Percentiles rank a stretch among this genome's conserved stretches.
phyloP scores from a whole-genome alignment of 2,113 vertebrate genomes.

The Taxidea taxus region DNA sequence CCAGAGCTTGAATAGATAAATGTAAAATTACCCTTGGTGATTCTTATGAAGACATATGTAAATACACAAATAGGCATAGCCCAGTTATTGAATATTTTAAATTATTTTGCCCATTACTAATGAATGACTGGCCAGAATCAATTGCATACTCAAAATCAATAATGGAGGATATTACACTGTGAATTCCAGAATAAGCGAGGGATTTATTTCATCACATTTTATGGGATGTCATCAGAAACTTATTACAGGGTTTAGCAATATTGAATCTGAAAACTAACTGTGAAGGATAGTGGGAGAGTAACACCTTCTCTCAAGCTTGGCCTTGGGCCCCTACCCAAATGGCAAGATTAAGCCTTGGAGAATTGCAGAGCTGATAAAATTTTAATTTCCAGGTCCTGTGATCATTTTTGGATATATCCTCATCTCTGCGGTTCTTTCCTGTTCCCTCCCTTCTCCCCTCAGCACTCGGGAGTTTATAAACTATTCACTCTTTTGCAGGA shows the following conservation, averaged over 20 bases:
- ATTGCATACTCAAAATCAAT: constrained; percentile 42
- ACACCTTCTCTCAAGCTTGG: background rate
- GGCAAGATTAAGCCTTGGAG: background rate
- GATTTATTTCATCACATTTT: constrained; percentile 24
- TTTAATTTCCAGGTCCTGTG: background rate
- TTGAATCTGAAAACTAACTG: background rate
- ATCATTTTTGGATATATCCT: background rate
- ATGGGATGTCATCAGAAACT: background rate
- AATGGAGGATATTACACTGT: constrained; percentile 25
- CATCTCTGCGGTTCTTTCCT: background rate
- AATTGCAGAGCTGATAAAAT: background rate
- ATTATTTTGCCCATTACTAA: constrained; percentile 56
- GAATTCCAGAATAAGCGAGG: constrained; percentile 40
- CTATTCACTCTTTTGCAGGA: background rate
- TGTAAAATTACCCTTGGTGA: constrained; percentile 63
- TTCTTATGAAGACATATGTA: constrained; percentile 64
- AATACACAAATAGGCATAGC: background rate
- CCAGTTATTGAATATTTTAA: constrained; percentile 58
- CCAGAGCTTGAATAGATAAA: constrained; percentile 65
- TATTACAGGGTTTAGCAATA: background rate
- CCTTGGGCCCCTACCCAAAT: background rate
- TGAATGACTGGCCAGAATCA: constrained; percentile 39
- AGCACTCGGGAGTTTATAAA: background rate
- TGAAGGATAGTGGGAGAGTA: background rate
- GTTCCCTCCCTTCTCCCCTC: background rate